Evolutionary conservation across 2,797 vertebrate genomes (phyloP), one percentile per base, ranked within the genome.

Genomic region (Squalus acanthias): DNA sequence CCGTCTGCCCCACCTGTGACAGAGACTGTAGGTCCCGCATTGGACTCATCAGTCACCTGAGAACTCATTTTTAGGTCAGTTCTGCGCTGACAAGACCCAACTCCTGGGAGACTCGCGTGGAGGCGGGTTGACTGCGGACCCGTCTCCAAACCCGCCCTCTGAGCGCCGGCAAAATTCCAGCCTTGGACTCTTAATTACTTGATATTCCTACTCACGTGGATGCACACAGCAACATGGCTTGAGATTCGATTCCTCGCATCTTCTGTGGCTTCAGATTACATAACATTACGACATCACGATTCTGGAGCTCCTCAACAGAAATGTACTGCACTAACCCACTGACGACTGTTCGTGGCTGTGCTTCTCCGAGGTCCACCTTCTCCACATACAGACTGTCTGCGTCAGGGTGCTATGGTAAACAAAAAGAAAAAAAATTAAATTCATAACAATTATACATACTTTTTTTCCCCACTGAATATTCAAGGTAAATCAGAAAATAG

Each of bases 241-340:
- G 99, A 0, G 99, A 99, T 97, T 99, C 99, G 0, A 99, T 98
- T 0, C 99, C 99, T 65, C 99, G 97, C 99, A 99, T 99, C 98
- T 99, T 99, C 98, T 99, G 99, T 72, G 99, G 98, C 97, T 99
- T 99, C 96, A 99, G 98, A 96, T 99, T 99, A 97, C 99, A 99
- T 2, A 99, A 98, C 97, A 99, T 96, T 97, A 99, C 97, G 97
- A 99, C 99, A 96, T 98, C 97, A 96, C 99, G 97, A 97, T 99
- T 98, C 97, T 99, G 99, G 72, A 99, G 97, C 70, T 98, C 98
- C 97, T 99, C 98, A 97, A 97, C 97, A 63, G 99, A 97, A 63
- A 99, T 96, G 0, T 98, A 99, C 96, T 98, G 98, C 96, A 99
- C 99, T 97, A 99, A 98, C 93, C 99, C 99, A 0, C 99, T 99